phyloP scores from a whole-genome alignment of 1,140 invertebrate species.

The Xylocopa sonorina region DNA sequence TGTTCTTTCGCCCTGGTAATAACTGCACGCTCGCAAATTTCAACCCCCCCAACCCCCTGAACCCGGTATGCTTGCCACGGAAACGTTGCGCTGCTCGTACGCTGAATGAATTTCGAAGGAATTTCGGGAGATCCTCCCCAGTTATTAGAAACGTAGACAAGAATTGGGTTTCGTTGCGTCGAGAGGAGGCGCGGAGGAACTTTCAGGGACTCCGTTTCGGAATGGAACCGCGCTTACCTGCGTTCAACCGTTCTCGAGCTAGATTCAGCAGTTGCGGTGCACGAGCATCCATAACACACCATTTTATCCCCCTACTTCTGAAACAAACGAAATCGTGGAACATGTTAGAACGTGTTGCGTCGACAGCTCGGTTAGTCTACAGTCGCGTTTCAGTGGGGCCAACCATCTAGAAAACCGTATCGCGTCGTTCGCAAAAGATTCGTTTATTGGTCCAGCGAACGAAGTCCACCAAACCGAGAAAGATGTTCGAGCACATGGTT shows the following conservation, averaged over 20 bases:
- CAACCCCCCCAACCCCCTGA: not conserved
- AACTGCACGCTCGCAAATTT: slow-evolving; percentile 38
- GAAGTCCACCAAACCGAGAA: not conserved
- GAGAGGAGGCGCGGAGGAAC: too few relatives aligned
- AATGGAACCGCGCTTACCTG: not conserved
- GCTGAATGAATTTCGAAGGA: not conserved
- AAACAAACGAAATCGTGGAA: not conserved
- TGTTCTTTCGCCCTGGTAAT: slow-evolving; percentile 48
- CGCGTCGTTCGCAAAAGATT: too few relatives aligned
- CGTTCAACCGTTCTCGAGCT: not conserved
- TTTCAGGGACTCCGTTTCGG: too few relatives aligned
- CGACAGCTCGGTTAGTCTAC: too few relatives aligned
- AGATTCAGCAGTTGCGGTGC: not conserved
- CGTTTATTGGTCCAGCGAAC: too few relatives aligned
- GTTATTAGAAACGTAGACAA: too few relatives aligned
- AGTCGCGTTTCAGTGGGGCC: too few relatives aligned
- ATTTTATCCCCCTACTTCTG: slow-evolving; percentile 1
- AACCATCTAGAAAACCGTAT: too few relatives aligned
- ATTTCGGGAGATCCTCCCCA: not conserved
- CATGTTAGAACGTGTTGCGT: not conserved
- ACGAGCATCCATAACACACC: slow-evolving; percentile 27
- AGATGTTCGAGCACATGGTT: not conserved
- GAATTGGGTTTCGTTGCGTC: too few relatives aligned
- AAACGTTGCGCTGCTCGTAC: not conserved
- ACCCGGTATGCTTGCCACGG: not conserved